Evolutionary conservation across 2,797 vertebrate genomes (phyloP).

Genomic region (Myripristis jacobus): DNA sequence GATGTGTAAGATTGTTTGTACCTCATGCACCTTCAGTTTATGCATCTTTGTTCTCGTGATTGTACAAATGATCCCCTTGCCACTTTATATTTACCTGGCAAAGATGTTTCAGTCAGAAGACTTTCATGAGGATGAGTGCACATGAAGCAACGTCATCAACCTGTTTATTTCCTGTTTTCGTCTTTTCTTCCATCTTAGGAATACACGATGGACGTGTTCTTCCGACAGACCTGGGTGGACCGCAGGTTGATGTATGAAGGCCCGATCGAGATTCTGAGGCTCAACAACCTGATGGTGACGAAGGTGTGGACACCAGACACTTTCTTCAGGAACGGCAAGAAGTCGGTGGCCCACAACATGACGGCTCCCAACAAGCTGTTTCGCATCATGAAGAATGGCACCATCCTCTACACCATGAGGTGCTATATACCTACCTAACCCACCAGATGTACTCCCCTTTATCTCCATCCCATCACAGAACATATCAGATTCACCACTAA

Average conservation of each 20-base stretch:
- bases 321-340: constrained; percentile 99
- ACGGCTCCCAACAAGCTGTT: constrained; percentile 98
- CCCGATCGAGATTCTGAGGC: constrained; percentile 94
- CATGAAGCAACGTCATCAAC: neutral
- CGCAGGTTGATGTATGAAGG: constrained; percentile 94
- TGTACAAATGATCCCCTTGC: too few species aligned
- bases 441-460: too few species aligned
- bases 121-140: neutral
- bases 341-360: constrained; percentile 98
- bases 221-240: constrained; percentile 98
- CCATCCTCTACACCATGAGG: constrained; percentile 99
- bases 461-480: too few species aligned
- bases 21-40: neutral
- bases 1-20: too few species aligned
- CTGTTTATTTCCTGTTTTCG: neutral
- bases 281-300: constrained; percentile 99
- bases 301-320: constrained; percentile 99
- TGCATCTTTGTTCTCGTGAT: too few species aligned
- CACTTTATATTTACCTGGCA: neutral
- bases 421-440: constrained; percentile 66
- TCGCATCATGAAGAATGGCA: constrained; percentile 99
- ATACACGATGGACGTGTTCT: constrained; percentile 99
- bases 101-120: neutral
- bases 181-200: constrained; percentile 82
- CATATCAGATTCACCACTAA: too few species aligned